A percentile compares a stretch with the other conserved stretches of the same genome.
Conservation (phyloP, 2,797 vertebrate species). For the Mus caroli region DNA sequence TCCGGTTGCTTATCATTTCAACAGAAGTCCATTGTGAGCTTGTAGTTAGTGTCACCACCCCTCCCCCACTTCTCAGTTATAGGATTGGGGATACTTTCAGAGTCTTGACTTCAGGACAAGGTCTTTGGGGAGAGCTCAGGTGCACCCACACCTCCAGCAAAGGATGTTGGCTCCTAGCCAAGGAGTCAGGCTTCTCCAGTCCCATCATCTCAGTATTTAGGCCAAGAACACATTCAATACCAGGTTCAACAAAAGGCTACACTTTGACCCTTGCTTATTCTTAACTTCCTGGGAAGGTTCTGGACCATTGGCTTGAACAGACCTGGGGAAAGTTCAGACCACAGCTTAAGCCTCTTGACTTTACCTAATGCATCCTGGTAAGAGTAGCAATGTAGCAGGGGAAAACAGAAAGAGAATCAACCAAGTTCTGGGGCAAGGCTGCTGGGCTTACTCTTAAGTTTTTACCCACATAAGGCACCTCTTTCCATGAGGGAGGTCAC, state of each 20-base stretch:
- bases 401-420: too few species aligned
- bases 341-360: not conserved
- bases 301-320: not conserved
- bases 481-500: not conserved
- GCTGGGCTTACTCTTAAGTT: not conserved
- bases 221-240: not conserved
- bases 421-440: too few species aligned
- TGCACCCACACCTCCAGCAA: not conserved
- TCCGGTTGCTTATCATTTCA: not conserved
- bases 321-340: not conserved
- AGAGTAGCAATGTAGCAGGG: not conserved
- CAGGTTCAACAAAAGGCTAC: not conserved
- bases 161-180: not conserved
- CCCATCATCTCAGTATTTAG: not conserved
- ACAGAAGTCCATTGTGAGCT: not conserved
- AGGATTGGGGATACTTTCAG: not conserved
- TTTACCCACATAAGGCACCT: not conserved
- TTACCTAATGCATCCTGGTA: not conserved
- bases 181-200: not conserved
- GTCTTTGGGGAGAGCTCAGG: not conserved
- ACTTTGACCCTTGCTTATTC: not conserved
- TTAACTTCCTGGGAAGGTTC: not conserved
- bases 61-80: not conserved
- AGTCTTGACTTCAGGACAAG: not conserved
- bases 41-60: too few species aligned